Conservation (phyloP, 2,797 vertebrate species). For the Spizella passerina region DNA sequence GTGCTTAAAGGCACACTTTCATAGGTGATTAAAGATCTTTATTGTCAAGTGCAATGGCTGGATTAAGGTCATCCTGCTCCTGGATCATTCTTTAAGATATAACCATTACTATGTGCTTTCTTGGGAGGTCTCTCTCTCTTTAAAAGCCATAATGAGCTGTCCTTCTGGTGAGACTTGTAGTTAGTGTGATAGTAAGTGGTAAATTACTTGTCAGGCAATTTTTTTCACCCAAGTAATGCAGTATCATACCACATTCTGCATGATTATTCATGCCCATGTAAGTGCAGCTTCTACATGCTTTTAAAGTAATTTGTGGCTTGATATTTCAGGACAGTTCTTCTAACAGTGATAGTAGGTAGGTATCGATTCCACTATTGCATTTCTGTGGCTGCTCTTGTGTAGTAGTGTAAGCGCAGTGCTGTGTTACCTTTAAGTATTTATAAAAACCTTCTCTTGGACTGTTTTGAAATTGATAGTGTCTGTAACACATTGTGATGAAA, state of each 20-base stretch:
- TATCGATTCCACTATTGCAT: not conserved
- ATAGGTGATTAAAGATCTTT: not conserved
- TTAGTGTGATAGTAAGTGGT: not conserved
- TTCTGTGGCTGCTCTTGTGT: not conserved
- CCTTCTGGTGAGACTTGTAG: not conserved
- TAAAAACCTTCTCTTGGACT: not conserved
- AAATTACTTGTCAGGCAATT: too few relatives aligned
- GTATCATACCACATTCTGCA: not conserved
- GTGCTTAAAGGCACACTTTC: not conserved
- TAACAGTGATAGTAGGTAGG: not conserved
- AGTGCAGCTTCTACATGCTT: not conserved
- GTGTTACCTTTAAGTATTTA: not conserved
- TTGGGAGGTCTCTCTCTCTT: not conserved
- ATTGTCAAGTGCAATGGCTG: not conserved
- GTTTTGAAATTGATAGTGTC: not conserved
- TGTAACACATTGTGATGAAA: not conserved
- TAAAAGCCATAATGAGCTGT: not conserved
- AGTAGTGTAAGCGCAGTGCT: not conserved
- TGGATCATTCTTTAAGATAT: not conserved
- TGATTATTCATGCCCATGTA: not conserved
- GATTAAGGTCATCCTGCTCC: not conserved
- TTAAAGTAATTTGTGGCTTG: not conserved
- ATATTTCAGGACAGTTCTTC: not conserved
- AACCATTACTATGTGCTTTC: fast-evolving
- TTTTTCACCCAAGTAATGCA: too few relatives aligned